Evolutionary conservation across 2,888 invertebrate genomes (phyloP).

Genomic region (Trachelus iudaicus): DNA sequence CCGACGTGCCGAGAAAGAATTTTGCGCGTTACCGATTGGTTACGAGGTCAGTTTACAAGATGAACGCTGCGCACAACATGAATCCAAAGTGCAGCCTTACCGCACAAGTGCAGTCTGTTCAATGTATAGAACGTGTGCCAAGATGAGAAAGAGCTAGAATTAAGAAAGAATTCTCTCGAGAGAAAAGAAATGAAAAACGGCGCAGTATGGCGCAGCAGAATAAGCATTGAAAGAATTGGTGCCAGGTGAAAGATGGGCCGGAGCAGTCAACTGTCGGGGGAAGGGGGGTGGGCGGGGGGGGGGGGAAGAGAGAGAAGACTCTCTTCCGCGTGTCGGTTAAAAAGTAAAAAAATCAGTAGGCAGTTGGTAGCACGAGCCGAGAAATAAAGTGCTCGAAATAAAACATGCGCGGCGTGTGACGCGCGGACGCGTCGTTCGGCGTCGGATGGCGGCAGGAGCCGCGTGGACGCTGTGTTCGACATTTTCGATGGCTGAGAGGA

Average conservation of each 20-base stretch:
- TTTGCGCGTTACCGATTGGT: too few relatives aligned
- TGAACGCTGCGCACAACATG: too few relatives aligned
- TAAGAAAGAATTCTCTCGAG: constrained; percentile 5
- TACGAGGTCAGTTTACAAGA: too few relatives aligned
- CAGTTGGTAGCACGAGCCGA: background rate
- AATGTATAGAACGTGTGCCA: too few relatives aligned
- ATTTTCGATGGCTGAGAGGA: background rate
- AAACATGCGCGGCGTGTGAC: background rate
- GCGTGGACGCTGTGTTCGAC: background rate
- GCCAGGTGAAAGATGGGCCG: constrained; percentile 1
- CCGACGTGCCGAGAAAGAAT: too few relatives aligned
- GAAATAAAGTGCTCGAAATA: constrained; percentile 4
- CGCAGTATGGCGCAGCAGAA: background rate
- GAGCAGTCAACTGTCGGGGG: background rate
- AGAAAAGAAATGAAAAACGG: constrained; percentile 7
- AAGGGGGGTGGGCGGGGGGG: too few relatives aligned
- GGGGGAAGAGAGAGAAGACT: background rate
- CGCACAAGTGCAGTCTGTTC: too few relatives aligned
- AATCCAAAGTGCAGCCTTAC: too few relatives aligned
- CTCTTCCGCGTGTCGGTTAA: too few relatives aligned
- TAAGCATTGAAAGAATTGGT: background rate
- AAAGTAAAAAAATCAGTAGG: too few relatives aligned
- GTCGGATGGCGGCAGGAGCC: too few relatives aligned
- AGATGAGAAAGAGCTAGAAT: too few relatives aligned
- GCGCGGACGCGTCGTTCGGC: constrained; percentile 5